These are phyloP conservation scores for Monochamus saltuarius DNA, from an alignment of 1,140 invertebrate genomes.

Conservation along the genomic window DNA sequence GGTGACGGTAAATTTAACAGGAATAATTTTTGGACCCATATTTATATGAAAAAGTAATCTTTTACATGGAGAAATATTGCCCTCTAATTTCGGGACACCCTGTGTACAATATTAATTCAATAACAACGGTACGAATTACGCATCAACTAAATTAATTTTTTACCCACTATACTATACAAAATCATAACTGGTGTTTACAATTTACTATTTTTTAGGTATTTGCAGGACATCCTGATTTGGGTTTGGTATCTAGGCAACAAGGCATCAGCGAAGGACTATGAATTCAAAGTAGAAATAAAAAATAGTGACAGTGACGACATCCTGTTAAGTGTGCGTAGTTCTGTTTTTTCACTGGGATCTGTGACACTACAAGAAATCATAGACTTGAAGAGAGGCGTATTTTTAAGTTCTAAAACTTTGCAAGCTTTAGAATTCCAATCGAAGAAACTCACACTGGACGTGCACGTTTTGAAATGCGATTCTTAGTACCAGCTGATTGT, in stretches of 20 bases:
- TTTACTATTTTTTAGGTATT: conserved; percentile 24
- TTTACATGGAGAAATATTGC: no score
- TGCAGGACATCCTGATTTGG: conserved; percentile 34
- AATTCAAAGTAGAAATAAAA: conserved; percentile 37
- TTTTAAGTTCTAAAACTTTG: conserved; percentile 33
- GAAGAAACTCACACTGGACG: neutral
- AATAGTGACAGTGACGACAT: conserved; percentile 20
- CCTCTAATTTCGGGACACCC: no score
- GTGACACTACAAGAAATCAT: conserved; percentile 32
- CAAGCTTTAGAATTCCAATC: conserved; percentile 15
- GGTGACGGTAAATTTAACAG: no score
- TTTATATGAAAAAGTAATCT: no score
- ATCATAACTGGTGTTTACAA: no score
- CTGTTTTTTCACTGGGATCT: conserved; percentile 35
- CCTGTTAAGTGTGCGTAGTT: conserved; percentile 32
- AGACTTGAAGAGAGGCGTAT: conserved; percentile 35
- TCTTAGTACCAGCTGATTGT: no score
- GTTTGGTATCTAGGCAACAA: conserved; percentile 32
- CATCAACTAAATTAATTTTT: no score
- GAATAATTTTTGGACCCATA: no score
- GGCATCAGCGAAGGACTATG: conserved; percentile 29
- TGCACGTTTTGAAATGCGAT: neutral
- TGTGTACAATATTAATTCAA: no score
- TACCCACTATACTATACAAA: no score
- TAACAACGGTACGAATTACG: no score